Base-by-base conservation (phyloP, 2,888 invertebrate genomes). In the Eudemis profundana region DNA sequence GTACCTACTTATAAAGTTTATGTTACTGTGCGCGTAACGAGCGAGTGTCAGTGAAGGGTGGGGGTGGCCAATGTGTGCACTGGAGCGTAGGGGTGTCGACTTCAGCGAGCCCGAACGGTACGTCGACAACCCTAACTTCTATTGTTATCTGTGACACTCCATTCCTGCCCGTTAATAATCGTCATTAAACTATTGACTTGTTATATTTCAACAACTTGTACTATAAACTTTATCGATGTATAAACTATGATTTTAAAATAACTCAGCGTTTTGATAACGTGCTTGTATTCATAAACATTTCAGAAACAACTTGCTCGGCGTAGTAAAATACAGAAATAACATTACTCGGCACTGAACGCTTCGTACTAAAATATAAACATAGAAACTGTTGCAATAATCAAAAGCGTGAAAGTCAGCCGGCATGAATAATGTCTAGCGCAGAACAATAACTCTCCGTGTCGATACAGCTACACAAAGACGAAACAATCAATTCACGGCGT, bases 401-500 rank as follows among this genome's bases (percentile, higher is more conserved):
- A 75, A 84, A 85, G 84, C 87, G 88, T 86, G 86, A 86, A 87
- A 89, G 87, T 86, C 85, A 85, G 85, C 84, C 79, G 81, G 87
- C 90, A 88, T 90, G 84, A 83, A 88, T 89, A 90, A 90, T 89
- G 79, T 80, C 78, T 81, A 81, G 84, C 81, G 79, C 80, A 84
- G 87, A 90, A 90, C 90, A 90, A 90, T 89, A 86, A 83, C 85
- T 82, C 85, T 83, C 85, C 87, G 90, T 89, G 89, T 89, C 90
- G 90, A 90, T 90, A 87, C 87, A 87, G 86, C 80, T 81, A 84
- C 86, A 89, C 89, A 90, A 89, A 89, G 90, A 90, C 89, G 90
- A 88, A 90, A 90, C 90, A 90, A 91, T 92, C 91, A 90, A 92
- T 92, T 90, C 87, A 87, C 82, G 78, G 83, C 84, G 89, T 90